Evolutionary conservation across 2,888 invertebrate genomes (phyloP), one percentile per base, ranked within the genome.

Genomic region (Caenorhabditis sp.): DNA sequence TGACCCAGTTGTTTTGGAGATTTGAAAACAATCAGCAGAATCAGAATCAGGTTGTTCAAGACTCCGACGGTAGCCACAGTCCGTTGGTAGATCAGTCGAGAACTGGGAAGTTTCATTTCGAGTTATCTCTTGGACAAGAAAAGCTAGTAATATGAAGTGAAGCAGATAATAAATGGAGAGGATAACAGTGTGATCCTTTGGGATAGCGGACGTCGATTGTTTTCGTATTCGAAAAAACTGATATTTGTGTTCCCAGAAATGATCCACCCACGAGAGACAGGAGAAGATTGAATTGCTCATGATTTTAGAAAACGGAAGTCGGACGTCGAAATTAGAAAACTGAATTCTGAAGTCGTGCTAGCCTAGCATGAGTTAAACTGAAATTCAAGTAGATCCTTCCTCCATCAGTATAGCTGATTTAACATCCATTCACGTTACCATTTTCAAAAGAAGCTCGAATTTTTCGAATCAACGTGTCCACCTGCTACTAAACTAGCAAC

Each of bases 1-100:
- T 54, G 12, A 19, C 75, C 75, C 2, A 75, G 14, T 8, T 66
- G 54, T 66, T 66, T 75, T 31, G 75, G 75, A 56, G 75, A 66
- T 26, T 75, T 75, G 26, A 59, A 75, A 47, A 75, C 22, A n/a
- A 75, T 75, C n/a, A 75, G 19, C 0, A 75, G 4, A 14, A 66
- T 22, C 22, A 75, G 19, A 10, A 75, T 14, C 12, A 58, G n/a
- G 35, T 75, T 75, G 22, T 47, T 58, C 4, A 66, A 3, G 14
- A 49, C 47, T 24, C 66, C 75, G 6, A 75, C 8, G 35, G 47
- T 28, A n/a, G 68, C 68, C 10, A 69, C 38, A 10, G 28, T 12
- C 38, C 41, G 12, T 69, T 69, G 35, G 14, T 22, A 54, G 6
- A 56, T n/a, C 16, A 51, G 35, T 31, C 22, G 51, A 51, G 12